These are phyloP conservation scores for Platyscapa corneri DNA, from an alignment of 1,140 invertebrate genomes.

Conservation along the genomic window DNA sequence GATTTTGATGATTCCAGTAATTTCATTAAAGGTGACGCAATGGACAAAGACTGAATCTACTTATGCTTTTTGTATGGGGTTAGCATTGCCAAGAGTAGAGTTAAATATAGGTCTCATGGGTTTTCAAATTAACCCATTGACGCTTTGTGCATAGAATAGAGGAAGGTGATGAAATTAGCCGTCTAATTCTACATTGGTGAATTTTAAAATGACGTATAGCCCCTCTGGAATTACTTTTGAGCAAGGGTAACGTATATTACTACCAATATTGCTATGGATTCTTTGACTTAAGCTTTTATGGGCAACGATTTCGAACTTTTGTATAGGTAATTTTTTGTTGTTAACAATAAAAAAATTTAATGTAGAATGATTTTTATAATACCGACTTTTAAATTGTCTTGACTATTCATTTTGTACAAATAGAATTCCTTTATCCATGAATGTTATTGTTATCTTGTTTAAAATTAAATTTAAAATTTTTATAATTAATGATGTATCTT, in stretches of 20 bases:
- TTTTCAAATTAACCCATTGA: constrained; percentile 63
- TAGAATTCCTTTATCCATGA: no score
- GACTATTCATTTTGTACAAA: no score
- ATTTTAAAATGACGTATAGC: constrained; percentile 71
- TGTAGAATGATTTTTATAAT: not conserved
- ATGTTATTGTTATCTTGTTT: no score
- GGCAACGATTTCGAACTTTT: constrained; percentile 13
- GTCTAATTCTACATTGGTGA: constrained; percentile 66
- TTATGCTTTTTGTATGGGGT: not conserved
- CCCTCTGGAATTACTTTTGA: constrained; percentile 56
- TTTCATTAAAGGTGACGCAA: not conserved
- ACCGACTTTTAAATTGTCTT: not conserved
- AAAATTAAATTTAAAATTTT: no score
- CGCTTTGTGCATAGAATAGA: not conserved
- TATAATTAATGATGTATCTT: no score
- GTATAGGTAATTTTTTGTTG: not conserved
- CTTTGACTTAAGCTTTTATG: not conserved
- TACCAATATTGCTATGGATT: no score
- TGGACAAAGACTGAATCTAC: not conserved
- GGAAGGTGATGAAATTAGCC: constrained; percentile 66
- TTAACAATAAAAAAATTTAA: not conserved
- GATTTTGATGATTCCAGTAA: not conserved
- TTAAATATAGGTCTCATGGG: constrained; percentile 38
- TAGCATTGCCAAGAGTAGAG: not conserved
- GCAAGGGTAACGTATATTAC: constrained; percentile 20